phyloP scores from a whole-genome alignment of 2,113 vertebrate species.

The Pelvicachromis taeniatus region DNA sequence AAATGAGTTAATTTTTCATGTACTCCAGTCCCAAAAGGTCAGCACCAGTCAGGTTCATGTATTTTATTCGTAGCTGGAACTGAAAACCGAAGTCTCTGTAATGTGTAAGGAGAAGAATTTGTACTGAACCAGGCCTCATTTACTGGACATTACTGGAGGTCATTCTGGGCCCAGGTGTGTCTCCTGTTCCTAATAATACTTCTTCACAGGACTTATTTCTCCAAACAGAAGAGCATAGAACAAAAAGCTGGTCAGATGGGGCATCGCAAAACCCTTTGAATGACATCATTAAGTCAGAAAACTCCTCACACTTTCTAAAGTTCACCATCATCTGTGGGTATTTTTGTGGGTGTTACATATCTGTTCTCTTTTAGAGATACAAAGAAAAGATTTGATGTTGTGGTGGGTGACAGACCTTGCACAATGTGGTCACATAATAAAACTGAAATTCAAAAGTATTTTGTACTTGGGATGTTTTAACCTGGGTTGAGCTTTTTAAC shows the following conservation, averaged over 20 bases:
- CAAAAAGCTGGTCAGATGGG: background rate
- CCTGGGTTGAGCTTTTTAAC: background rate
- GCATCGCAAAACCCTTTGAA: background rate
- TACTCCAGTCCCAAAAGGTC: background rate
- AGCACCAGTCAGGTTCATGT: background rate
- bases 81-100: background rate
- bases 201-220: background rate
- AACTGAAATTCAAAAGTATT: background rate
- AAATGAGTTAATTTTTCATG: background rate
- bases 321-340: background rate
- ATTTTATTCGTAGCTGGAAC: background rate
- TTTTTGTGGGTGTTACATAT: background rate
- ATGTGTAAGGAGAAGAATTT: background rate
- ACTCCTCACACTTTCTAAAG: background rate
- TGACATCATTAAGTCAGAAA: background rate
- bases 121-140: background rate
- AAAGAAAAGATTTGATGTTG: background rate
- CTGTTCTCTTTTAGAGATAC: background rate
- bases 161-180: constrained; percentile 29
- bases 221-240: constrained; percentile 9
- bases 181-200: constrained; percentile 1
- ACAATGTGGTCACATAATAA: background rate
- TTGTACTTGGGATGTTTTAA: background rate
- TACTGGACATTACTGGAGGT: background rate
- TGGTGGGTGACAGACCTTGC: background rate